Evolutionary conservation across 2,888 invertebrate species (phyloP).

Genomic region (Oasisia sp.): DNA sequence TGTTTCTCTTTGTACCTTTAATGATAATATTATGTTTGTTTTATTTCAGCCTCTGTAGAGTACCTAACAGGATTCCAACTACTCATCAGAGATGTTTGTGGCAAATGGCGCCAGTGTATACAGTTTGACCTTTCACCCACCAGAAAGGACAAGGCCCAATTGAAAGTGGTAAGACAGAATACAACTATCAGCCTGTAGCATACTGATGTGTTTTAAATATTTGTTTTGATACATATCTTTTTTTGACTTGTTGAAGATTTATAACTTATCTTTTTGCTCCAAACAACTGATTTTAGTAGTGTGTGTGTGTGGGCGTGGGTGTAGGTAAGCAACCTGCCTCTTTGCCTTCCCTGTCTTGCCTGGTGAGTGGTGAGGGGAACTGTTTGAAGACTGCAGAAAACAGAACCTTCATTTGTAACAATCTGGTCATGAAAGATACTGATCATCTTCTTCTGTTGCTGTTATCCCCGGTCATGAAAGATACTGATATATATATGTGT

Average conservation of each 20-base stretch:
- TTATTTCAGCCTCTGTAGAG: neutral
- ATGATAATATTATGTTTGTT: neutral
- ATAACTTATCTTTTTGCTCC: too few species aligned
- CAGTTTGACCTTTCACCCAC: neutral
- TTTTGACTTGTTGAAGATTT: too few species aligned
- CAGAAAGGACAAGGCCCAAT: neutral
- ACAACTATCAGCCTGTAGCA: neutral
- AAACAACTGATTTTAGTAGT: too few species aligned
- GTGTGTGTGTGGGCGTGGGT: too few species aligned
- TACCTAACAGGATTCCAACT: constrained; percentile 8
- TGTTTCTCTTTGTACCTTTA: neutral
- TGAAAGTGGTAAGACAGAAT: neutral
- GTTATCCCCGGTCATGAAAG: too few species aligned
- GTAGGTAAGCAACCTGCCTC: neutral
- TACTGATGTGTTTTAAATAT: neutral
- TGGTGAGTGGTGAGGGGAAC: neutral
- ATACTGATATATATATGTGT: too few species aligned
- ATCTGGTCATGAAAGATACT: neutral
- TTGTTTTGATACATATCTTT: too few species aligned
- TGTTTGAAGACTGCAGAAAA: neutral
- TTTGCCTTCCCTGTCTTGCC: neutral
- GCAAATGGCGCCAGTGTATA: neutral
- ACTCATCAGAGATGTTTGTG: neutral
- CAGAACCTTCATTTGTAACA: neutral
- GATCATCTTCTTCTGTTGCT: too few species aligned